Base-by-base conservation (phyloP, 2,797 vertebrate genomes). In the Eutrigla gurnardus region DNA sequence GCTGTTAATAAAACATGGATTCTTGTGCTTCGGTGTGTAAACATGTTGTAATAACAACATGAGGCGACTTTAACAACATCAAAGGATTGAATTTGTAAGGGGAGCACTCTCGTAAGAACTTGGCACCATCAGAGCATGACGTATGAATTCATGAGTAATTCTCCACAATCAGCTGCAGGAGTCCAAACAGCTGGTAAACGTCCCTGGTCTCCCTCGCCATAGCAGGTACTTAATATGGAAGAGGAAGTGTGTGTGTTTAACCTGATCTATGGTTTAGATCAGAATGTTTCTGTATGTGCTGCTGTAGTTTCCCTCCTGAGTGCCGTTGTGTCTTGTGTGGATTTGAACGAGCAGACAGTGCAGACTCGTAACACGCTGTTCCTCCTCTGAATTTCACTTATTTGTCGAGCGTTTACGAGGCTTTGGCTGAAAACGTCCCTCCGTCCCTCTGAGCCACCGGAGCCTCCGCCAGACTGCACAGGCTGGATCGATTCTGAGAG, bases 401-500 rank as follows among this genome's bases (percentile, higher is more conserved):
- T 50, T 67, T 42, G 11, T 3, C 7, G 25, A 25, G 25, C 12
- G 2, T 6, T 7, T 63, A 36, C 59, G 32, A 37, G 18, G 43
- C 42, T 53, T 42, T 50, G 33, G 59, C 45, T n/a, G 8, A 72
- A 74, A 62, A 36, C 18, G 57, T 49, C 68, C 46, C 39, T 43
- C 36, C 40, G 18, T 49, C 40, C 60, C 71, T 73, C 45, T 39
- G 54, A 53, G 70, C 68, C 18, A 46, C 75, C 80, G 70, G 85
- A 80, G 74, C 60, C 69, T 69, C 69, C 13, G 37, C 52, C 73
- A 82, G 60, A 47, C 65, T 61, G 66, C 70, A 71, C 65, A 81
- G 9, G 3, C 66, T 18, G 62, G 77, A 89, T 91, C 89, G 45
- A 89, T 92, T 76, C 66, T 25, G 36, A 55, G 64, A 72, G 65